Base-by-base conservation (phyloP, 2,888 invertebrate genomes). In the Brachypalpus laphriformis region DNA sequence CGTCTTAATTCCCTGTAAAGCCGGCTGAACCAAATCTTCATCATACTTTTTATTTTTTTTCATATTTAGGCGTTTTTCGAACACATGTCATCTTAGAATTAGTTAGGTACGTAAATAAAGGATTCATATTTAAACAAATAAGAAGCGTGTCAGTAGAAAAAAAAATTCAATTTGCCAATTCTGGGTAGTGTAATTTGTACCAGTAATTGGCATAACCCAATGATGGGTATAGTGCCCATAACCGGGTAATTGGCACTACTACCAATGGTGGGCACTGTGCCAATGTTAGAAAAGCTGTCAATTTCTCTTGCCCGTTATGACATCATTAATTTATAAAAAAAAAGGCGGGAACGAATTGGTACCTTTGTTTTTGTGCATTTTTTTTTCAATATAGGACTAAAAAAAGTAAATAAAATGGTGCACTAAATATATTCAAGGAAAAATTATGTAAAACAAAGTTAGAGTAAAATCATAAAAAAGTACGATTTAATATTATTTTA, bases 221-320 rank as follows among this genome's bases (percentile, higher is more conserved):
- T 63, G 31, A 47, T 45, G 45, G 45, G 61, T 28, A 61, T 16
- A 47, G 45, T 47, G 45, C 45, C 45, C n/a, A 63, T 63, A 47
- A 63, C 45, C 45, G 45, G 18, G 63, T 61, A 25, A 45, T 61
- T 4, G 61, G 22, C 59, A 22, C 16, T 25, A 42, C 42, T 40
- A 40, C 59, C 59, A 59, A 59, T 59, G 42, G 42, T 42, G 7
- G 61, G 28, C 42, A 45, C 37, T 11, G 28, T 61, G 61, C 28
- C 28, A 61, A 45, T 9, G 28, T 28, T 31, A n/a, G 57, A 37
- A 34, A 37, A 57, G 8, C 2, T 57, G 16, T 16, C 11, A 11
- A 56, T 56, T 56, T 40, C 9, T 25, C 11, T n/a, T 51, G n/a
- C 49, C 49, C 3, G n/a, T 49, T 49, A 49, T 40, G 40, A 9